Evolutionary conservation across 37 sponge, comb jelly and placozoan species (phyloP), one percentile per base, ranked within the genome.

Genomic region (Ianthella basta): DNA sequence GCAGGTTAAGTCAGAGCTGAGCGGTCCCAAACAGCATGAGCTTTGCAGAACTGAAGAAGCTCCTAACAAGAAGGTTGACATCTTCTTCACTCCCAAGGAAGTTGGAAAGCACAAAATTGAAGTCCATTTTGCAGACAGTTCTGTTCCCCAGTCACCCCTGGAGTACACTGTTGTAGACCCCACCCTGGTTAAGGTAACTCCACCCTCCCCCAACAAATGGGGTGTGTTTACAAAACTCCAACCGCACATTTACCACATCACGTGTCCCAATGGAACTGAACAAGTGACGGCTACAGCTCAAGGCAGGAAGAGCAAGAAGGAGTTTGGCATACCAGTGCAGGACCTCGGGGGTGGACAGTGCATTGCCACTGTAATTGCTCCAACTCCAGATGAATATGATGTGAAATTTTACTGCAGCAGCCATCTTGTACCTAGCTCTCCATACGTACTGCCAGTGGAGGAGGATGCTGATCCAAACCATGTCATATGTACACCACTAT

Each of bases 21-120:
- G 80, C 0, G 87, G 86, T 21, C 81, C 86, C 27, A 60, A 80
- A 15, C 72, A 84, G 29, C 14, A 24, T 1, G 20, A 39, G 20
- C 6, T 30, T 35, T 75, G 78, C 53, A 21, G 24, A 4, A 24
- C 40, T 1, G 50, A 36, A 24, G 53, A 75, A 24, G 32, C 54
- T 19, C 15, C 37, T 24, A 75, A 15, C 15, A 75, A 41, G 23
- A 44, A 40, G 4, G 38, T 39, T 50, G 40, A 24, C 37, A 24
- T 94, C 55, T 37, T 59, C 60, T 90, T 94, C 53, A 90, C 86
- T 68, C 94, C 94, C 0, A 57, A 21, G 32, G 86, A 90, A 21
- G 54, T 82, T 14, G 94, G 94, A 14, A 60, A 72, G n/a, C 85
- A 82, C 15, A 66, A 84, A 2, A 56, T 89, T 1, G 82, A 85